Evolutionary conservation across 2,113 vertebrate genomes (phyloP).

Genomic region (Ellobius talpinus): DNA sequence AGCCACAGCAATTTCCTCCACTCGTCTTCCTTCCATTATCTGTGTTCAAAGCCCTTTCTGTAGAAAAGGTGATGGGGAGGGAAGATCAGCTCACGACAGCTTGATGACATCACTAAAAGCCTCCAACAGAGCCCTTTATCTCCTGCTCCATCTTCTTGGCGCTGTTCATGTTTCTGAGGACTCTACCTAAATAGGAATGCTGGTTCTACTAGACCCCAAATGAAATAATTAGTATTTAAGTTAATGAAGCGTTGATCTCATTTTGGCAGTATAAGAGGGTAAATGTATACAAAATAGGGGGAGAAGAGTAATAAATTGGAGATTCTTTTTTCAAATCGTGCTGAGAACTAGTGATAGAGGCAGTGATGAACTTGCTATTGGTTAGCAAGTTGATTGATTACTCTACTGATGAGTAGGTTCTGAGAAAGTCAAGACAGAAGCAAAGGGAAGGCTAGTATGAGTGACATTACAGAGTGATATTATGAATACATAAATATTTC

Average conservation of each 20-base stretch:
- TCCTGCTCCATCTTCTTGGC: background rate
- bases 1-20: background rate
- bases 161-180: background rate
- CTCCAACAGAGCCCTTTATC: background rate
- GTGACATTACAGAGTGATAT: background rate
- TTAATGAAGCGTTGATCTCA: background rate
- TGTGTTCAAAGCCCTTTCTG: background rate
- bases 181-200: background rate
- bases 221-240: slow-evolving; percentile 13
- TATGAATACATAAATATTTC: background rate
- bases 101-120: background rate
- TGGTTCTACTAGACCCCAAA: background rate
- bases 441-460: slow-evolving; percentile 15
- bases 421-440: slow-evolving; percentile 31
- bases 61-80: background rate
- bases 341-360: background rate
- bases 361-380: background rate
- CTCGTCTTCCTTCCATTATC: background rate
- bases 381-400: background rate
- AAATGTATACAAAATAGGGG: background rate
- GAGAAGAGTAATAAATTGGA: background rate
- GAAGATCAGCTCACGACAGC: background rate
- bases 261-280: slow-evolving; percentile 40
- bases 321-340: slow-evolving; percentile 4
- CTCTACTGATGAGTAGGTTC: background rate